These are phyloP conservation scores for Drosophila peninsularis DNA, from an alignment of 2,888 invertebrate genomes.

Conservation along the genomic window DNA sequence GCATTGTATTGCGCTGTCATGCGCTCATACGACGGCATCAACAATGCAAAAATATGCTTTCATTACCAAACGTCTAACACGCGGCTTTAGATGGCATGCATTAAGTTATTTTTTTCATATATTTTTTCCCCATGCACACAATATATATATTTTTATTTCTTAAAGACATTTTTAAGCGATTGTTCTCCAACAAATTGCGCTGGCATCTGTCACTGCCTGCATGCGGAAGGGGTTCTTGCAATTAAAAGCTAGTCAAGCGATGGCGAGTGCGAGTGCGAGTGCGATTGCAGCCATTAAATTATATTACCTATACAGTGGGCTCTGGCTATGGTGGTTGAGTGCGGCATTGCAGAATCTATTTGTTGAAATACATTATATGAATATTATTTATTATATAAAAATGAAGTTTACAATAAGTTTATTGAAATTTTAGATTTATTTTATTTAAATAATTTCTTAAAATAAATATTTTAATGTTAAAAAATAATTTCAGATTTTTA, in stretches of 20 bases:
- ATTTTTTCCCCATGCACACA: not conserved
- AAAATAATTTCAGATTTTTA: too few relatives aligned
- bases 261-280: not conserved
- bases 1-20: slow-evolving; percentile 78
- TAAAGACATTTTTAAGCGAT: slow-evolving; percentile 31
- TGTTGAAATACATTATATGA: too few relatives aligned
- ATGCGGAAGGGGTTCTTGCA: slow-evolving; percentile 53
- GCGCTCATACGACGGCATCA: slow-evolving; percentile 68
- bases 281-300: slow-evolving; percentile 22
- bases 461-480: too few relatives aligned
- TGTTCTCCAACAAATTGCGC: slow-evolving; percentile 48
- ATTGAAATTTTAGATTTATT: not conserved
- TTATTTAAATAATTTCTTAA: not conserved
- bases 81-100: slow-evolving; percentile 52
- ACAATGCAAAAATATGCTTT: slow-evolving; percentile 76
- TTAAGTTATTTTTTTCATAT: slow-evolving; percentile 31
- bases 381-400: too few relatives aligned
- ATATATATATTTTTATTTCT: slow-evolving; percentile 9
- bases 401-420: not conserved
- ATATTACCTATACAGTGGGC: slow-evolving; percentile 1
- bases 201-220: slow-evolving; percentile 48
- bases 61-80: slow-evolving; percentile 71
- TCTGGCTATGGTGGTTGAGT: not conserved
- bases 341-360: not conserved
- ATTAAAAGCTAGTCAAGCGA: slow-evolving; percentile 35